Conservation (phyloP, 2,797 vertebrate species). For the Typhlichthys subterraneus region DNA sequence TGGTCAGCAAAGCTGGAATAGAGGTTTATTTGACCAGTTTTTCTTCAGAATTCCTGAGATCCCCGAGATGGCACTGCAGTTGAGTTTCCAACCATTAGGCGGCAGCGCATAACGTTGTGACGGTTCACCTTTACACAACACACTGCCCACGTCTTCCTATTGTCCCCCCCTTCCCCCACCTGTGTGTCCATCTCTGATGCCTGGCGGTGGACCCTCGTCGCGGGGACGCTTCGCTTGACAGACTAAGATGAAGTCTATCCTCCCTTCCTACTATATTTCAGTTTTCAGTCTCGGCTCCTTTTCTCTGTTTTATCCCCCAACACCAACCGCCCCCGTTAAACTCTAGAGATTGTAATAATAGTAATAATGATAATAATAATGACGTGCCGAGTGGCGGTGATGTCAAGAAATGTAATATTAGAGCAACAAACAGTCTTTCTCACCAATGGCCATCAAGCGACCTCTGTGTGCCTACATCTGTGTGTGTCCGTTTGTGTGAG, state of each 20-base stretch:
- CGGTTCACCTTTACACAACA: background rate
- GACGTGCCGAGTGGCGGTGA: slow-evolving; percentile 74
- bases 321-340: slow-evolving; percentile 66
- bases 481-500: slow-evolving; percentile 22
- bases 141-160: slow-evolving; percentile 26
- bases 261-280: slow-evolving; percentile 93
- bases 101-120: too few relatives aligned
- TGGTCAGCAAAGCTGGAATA: too few relatives aligned
- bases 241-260: slow-evolving; percentile 95
- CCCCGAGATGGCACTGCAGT: too few relatives aligned
- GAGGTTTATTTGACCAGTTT: too few relatives aligned
- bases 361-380: slow-evolving; percentile 81
- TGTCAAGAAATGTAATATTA: slow-evolving; percentile 85
- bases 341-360: slow-evolving; percentile 81
- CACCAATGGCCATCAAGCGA: slow-evolving; percentile 78
- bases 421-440: slow-evolving; percentile 84
- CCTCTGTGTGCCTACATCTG: slow-evolving; percentile 48
- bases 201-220: slow-evolving; percentile 83
- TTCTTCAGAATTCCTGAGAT: too few relatives aligned
- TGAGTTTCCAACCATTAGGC: too few relatives aligned
- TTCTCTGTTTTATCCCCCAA: slow-evolving; percentile 80
- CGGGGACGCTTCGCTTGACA: slow-evolving; percentile 90
- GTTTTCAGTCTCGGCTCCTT: slow-evolving; percentile 83
- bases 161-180: slow-evolving; percentile 34
- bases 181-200: slow-evolving; percentile 32